Evolutionary conservation across 1,140 invertebrate genomes (phyloP).

Genomic region (Radopholus similis): DNA sequence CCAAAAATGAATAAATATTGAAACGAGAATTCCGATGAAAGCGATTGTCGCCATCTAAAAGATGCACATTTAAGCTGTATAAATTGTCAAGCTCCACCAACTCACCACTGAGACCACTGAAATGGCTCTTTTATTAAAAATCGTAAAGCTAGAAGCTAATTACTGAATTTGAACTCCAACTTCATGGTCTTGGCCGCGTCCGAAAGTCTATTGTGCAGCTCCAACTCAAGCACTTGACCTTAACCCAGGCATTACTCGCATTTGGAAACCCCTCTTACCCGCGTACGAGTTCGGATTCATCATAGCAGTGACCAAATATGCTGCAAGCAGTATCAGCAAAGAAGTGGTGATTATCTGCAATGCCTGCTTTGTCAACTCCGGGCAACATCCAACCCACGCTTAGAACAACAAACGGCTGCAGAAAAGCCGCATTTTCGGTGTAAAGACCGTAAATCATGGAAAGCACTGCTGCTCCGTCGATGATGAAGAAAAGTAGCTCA

Average conservation of each 20-base stretch:
- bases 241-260: too few relatives aligned
- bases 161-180: conserved; percentile 34
- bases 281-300: conserved; percentile 35
- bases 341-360: conserved; percentile 42
- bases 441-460: conserved; percentile 25
- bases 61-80: too few relatives aligned
- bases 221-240: conserved; percentile 40
- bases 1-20: conserved; percentile 35
- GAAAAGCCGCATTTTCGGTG: conserved; percentile 26
- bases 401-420: conserved; percentile 43
- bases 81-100: too few relatives aligned
- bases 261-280: too few relatives aligned
- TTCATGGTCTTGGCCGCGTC: conserved; percentile 27
- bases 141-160: background rate
- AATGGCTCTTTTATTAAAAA: background rate
- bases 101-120: conserved; percentile 39
- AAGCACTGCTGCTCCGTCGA: conserved; percentile 29
- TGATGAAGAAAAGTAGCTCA: conserved; percentile 35
- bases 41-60: conserved; percentile 27
- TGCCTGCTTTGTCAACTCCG: background rate
- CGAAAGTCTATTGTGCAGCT: conserved; percentile 37
- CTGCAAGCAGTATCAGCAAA: conserved; percentile 31
- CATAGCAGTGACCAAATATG: conserved; percentile 25
- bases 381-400: conserved; percentile 15
- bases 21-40: conserved; percentile 30